Conservation (phyloP, 2,797 vertebrate species). For the Myotis pilosus region DNA sequence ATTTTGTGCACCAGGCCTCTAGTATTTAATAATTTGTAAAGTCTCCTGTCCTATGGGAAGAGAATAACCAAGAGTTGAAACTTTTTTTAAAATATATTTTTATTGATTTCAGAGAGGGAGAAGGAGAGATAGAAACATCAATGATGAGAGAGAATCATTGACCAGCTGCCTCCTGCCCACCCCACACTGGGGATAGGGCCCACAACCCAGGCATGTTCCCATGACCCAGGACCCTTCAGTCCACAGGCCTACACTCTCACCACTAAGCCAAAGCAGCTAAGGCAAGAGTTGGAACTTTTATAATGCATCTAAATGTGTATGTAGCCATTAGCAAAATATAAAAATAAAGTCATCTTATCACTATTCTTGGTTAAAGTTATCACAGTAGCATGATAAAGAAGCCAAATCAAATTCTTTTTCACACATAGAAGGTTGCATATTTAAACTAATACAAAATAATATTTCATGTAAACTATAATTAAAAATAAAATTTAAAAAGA, state of each 20-base stretch:
- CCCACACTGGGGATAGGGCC: too few relatives aligned
- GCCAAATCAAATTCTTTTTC: not conserved
- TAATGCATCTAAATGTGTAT: not conserved
- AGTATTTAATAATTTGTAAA: not conserved
- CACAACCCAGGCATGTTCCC: too few relatives aligned
- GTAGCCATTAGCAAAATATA: not conserved
- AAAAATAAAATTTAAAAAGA: not conserved
- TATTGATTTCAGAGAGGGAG: too few relatives aligned
- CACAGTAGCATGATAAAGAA: not conserved
- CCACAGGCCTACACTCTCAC: too few relatives aligned
- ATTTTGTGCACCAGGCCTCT: too few relatives aligned
- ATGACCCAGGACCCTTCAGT: too few relatives aligned
- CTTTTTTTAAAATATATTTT: not conserved
- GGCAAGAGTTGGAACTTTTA: not conserved
- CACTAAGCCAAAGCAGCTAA: too few relatives aligned
- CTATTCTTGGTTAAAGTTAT: not conserved
- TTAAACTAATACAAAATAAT: not conserved
- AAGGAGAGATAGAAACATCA: too few relatives aligned
- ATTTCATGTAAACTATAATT: not conserved
- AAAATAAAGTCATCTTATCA: not conserved
- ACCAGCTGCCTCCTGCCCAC: too few relatives aligned
- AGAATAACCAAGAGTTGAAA: not conserved
- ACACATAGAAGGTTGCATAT: not conserved
- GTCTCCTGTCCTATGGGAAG: not conserved
- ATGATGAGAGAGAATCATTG: too few relatives aligned